Evolutionary conservation across 1,140 invertebrate species (phyloP).

Genomic region (Helicoverpa armigera): DNA sequence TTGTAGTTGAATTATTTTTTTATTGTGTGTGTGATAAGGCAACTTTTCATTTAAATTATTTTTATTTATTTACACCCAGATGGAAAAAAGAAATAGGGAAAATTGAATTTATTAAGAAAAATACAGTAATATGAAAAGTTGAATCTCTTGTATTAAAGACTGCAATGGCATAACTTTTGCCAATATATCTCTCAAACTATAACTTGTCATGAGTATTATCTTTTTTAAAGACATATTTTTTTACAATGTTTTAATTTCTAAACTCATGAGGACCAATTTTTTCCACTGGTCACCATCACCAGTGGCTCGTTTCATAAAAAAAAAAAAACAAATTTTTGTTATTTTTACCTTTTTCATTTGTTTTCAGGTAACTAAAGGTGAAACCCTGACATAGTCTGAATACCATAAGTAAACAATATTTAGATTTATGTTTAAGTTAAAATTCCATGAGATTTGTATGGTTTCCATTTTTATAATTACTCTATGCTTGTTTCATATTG

Average conservation of each 20-base stretch:
- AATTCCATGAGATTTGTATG: constrained; percentile 31
- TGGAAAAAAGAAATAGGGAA: too few species aligned
- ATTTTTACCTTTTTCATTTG: constrained; percentile 60
- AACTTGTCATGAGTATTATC: too few species aligned
- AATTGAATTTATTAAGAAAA: too few species aligned
- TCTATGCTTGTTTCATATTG: constrained; percentile 24
- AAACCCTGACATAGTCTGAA: constrained; percentile 91
- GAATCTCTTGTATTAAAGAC: too few species aligned
- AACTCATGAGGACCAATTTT: too few species aligned
- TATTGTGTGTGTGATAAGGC: background rate
- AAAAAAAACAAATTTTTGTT: constrained; percentile 3
- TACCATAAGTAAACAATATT: constrained; percentile 35
- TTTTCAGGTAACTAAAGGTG: constrained; percentile 94
- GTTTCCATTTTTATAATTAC: constrained; percentile 17
- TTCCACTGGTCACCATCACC: too few species aligned
- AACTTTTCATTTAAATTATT: background rate
- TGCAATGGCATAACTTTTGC: too few species aligned
- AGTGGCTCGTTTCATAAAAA: background rate
- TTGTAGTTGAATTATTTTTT: background rate
- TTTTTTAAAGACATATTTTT: too few species aligned
- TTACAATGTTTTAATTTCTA: too few species aligned
- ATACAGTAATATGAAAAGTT: too few species aligned
- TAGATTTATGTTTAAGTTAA: constrained; percentile 21
- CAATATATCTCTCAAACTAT: too few species aligned
- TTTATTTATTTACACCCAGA: too few species aligned